These are phyloP conservation scores for Anneissia japonica DNA, from an alignment of 35 echinoderm and acorn worm genomes.

Conservation along the genomic window DNA sequence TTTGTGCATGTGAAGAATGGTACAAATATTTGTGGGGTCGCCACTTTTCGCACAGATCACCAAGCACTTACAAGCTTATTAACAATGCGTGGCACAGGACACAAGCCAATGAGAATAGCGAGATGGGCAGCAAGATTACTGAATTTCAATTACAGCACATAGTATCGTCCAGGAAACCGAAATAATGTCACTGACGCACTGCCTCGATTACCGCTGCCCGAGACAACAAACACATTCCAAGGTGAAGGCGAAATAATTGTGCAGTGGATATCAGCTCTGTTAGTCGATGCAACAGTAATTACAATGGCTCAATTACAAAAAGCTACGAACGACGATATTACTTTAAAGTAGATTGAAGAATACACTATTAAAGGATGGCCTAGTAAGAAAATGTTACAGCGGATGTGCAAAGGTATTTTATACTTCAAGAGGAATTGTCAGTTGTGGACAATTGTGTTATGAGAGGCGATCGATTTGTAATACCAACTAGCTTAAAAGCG, in stretches of 20 bases:
- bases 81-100: slow-evolving; percentile 31
- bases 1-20: slow-evolving; percentile 66
- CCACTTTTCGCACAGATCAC: slow-evolving; percentile 67
- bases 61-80: slow-evolving; percentile 40
- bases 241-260: no score
- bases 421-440: neutral
- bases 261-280: neutral
- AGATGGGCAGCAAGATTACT: slow-evolving; percentile 33
- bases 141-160: neutral
- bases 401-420: neutral
- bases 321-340: neutral
- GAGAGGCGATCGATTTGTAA: neutral
- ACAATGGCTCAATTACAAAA: neutral
- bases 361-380: neutral
- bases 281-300: slow-evolving; percentile 12
- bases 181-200: no score
- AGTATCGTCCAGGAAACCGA: no score
- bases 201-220: no score
- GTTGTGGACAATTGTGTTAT: slow-evolving; percentile 10
- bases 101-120: slow-evolving; percentile 49
- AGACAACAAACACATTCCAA: no score
- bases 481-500: neutral
- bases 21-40: slow-evolving; percentile 54
- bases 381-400: neutral
- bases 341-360: neutral